Base-by-base conservation (phyloP, 2,888 invertebrate species). In the Nezara viridula region DNA sequence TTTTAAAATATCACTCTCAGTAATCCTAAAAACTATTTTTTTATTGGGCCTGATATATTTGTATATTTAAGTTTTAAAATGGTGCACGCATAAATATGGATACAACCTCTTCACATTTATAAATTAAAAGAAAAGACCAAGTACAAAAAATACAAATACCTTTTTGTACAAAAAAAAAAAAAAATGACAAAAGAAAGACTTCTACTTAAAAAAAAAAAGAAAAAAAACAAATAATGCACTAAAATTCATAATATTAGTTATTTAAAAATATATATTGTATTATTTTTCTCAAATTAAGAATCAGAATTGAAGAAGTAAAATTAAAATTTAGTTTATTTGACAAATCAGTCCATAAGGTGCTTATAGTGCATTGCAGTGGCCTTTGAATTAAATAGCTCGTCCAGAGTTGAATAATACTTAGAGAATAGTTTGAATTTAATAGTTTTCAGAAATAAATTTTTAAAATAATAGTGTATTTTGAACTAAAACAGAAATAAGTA, bases 331-430 rank as follows among this genome's bases (percentile, higher is more conserved):
- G 66, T 32, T 66, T n/a, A 9, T 37, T 73, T 73, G 66, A 37
- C 6, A 73, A 73, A 73, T 73, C 66, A 73, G 66, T 73, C 66
- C 66, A 73, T 32, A 73, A 73, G 66, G 32, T 73, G 66, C 66
- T 73, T 37, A 37, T 37, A 73, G 66, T 73, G 66, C 66, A 73
- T 73, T 60, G 27, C 16, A 37, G 66, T 73, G 66, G 66, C 66
- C 66, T 73, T 73, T n/a, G 7, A 73, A 73, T 32, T 32, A 37
- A 37, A 27, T 73, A 73, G 37, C 66, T 73, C 6, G 21, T 37
- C 66, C 66, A 73, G 37, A 73, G 32, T 73, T 37, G 37, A 32
- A 21, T 73, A 73, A 73, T 37, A 37, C 21, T 37, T 37, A 73
- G 37, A 73, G 21, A 19, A 37, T 73, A 32, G 66, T 37, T 9